These are phyloP conservation scores for Spodoptera picta DNA, from an alignment of 2,888 invertebrate genomes.

Conservation along the genomic window DNA sequence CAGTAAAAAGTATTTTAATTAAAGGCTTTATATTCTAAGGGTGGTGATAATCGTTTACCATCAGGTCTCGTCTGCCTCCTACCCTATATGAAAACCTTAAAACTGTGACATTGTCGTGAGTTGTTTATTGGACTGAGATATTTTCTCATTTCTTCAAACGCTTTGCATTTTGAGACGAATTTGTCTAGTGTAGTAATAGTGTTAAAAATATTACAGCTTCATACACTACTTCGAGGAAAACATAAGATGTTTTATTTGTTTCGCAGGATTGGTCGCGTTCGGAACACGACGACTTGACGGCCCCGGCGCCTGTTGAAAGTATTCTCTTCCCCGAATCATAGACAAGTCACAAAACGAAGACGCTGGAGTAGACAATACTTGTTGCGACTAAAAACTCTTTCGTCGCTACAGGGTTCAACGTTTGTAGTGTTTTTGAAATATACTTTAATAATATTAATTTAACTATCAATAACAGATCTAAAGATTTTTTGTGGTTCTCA, in stretches of 20 bases:
- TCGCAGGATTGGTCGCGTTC: slow-evolving; percentile 81
- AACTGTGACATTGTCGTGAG: too few species aligned
- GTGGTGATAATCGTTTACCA: too few species aligned
- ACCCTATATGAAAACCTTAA: too few species aligned
- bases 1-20: too few species aligned
- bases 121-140: too few species aligned
- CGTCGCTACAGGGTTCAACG: slow-evolving; percentile 14
- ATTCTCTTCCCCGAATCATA: slow-evolving; percentile 81
- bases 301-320: slow-evolving; percentile 80
- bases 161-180: too few species aligned
- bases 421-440: slow-evolving; percentile 24
- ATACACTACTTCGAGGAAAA: too few species aligned
- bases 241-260: slow-evolving; percentile 1
- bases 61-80: too few species aligned
- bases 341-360: slow-evolving; percentile 48
- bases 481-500: neutral
- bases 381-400: slow-evolving; percentile 18
- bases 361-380: slow-evolving; percentile 14
- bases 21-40: too few species aligned
- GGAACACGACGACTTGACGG: slow-evolving; percentile 78
- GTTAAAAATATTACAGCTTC: too few species aligned
- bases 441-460: neutral
- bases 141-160: too few species aligned
- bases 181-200: too few species aligned
- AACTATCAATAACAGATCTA: slow-evolving; percentile 1